Base-by-base conservation (phyloP, 2,888 invertebrate species). In the Lutraria lutraria region DNA sequence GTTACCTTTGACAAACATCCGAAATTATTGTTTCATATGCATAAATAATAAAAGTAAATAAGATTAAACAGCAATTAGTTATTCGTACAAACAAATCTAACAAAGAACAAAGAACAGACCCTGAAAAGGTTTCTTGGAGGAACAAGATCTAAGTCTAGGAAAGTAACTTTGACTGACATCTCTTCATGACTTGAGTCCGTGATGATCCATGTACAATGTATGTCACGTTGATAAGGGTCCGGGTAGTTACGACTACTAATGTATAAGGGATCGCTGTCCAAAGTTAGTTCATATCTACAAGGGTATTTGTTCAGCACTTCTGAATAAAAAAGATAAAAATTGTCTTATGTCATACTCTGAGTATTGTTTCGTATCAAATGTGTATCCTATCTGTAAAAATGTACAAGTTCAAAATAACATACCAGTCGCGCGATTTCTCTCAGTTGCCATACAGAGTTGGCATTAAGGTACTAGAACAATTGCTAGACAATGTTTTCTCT, bases 181-280 rank as follows among this genome's bases (percentile, higher is more conserved):
- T 25, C 29, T 54, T 16, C n/a, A 16, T 29, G 10, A 25, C 25
- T 25, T 21, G 3, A n/a, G 31, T 56, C 29, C 15, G 13, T 43
- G 0, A 84, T 76, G 16, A 29, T 76, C 84, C 84, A 84, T 19
- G 84, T 52, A 54, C 84, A 84, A 53, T 43, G 63, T 43, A 84
- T 25, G 29, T 84, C 25, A 21, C 53, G 13, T 8, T 16, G 31
- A 25, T 72, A 76, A 0, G 72, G 54, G 6, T 0, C 76, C 16
- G 76, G 84, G 31, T 84, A 84, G 43, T 52, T 76, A 31, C 53
- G 84, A 84, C 84, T 84, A 4, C 76, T 53, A 16, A 84, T 29
- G 25, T 76, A 76, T 29, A 84, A 12, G 3, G 76, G 76, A 21
- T 76, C 54, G 3, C 25, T 13, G 10, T 25, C 72, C 16, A 84